These are phyloP conservation scores for Pseudorasbora parva DNA, from an alignment of 2,113 vertebrate species.

Conservation along the genomic window DNA sequence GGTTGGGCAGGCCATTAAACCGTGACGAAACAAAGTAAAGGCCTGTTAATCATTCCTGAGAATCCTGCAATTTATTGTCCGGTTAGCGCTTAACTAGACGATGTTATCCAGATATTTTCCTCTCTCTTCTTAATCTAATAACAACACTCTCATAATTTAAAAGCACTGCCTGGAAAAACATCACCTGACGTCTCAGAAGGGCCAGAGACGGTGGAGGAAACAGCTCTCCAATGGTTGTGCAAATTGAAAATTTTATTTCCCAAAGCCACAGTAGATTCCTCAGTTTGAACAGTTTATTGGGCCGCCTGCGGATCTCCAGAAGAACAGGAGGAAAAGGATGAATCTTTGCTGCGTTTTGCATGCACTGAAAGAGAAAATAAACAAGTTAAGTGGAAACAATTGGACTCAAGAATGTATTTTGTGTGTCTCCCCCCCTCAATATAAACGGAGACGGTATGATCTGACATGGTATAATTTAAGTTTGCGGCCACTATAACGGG, in stretches of 20 bases:
- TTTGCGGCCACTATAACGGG: constrained; percentile 13
- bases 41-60: too few species aligned
- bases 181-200: constrained; percentile 44
- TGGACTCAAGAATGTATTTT: not conserved
- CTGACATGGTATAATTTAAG: constrained; percentile 27
- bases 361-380: not conserved
- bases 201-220: constrained; percentile 43
- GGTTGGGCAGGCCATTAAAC: too few species aligned
- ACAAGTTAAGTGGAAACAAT: constrained; percentile 18
- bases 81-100: constrained; percentile 20
- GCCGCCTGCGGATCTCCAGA: constrained; percentile 10
- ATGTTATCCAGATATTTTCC: constrained; percentile 41
- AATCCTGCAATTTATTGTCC: constrained; percentile 33
- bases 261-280: constrained; percentile 56
- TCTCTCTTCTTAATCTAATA: constrained; percentile 38
- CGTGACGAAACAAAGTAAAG: too few species aligned
- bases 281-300: constrained; percentile 52
- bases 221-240: constrained; percentile 44
- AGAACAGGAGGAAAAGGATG: constrained; percentile 11
- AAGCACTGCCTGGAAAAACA: constrained; percentile 49
- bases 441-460: not conserved
- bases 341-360: not conserved
- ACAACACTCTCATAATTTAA: constrained; percentile 42
- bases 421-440: not conserved
- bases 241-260: constrained; percentile 65